phyloP scores from a whole-genome alignment of 2,797 vertebrate genomes.

The Prionace glauca region DNA sequence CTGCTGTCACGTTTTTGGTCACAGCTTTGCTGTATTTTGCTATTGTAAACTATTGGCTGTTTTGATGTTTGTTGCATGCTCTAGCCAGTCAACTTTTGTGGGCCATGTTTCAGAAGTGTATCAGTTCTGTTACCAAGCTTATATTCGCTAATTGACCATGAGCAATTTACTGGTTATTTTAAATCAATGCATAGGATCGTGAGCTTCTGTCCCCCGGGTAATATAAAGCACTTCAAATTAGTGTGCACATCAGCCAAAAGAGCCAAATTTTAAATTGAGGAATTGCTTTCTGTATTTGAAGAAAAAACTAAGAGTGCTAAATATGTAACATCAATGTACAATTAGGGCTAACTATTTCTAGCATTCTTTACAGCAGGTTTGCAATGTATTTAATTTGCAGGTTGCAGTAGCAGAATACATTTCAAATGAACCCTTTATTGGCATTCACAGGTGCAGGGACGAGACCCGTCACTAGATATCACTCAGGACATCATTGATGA shows the following conservation, averaged over 20 bases:
- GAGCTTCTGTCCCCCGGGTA: not conserved
- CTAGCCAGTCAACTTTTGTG: not conserved
- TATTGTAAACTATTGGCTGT: not conserved
- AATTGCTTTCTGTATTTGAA: not conserved
- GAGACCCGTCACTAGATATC: conserved; percentile 94
- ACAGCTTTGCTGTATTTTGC: not conserved
- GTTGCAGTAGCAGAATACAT: not conserved
- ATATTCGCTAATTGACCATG: not conserved
- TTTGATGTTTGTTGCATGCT: not conserved
- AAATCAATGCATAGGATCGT: not conserved
- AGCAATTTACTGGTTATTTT: not conserved
- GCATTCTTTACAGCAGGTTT: not conserved
- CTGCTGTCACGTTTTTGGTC: not conserved
- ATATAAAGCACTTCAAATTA: not conserved
- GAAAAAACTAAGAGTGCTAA: not conserved
- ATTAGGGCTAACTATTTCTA: not conserved
- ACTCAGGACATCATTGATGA: conserved; percentile 95
- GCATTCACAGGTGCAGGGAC: conserved; percentile 82
- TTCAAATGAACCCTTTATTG: conserved; percentile 20
- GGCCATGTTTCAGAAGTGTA: not conserved
- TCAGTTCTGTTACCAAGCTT: not conserved
- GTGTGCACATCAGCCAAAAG: not conserved
- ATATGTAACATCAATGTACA: no score
- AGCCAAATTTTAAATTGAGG: not conserved
- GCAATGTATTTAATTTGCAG: not conserved